Evolutionary conservation across 2,888 invertebrate species (phyloP), one percentile per base, ranked within the genome.

Genomic region (Slavum lentiscoides): DNA sequence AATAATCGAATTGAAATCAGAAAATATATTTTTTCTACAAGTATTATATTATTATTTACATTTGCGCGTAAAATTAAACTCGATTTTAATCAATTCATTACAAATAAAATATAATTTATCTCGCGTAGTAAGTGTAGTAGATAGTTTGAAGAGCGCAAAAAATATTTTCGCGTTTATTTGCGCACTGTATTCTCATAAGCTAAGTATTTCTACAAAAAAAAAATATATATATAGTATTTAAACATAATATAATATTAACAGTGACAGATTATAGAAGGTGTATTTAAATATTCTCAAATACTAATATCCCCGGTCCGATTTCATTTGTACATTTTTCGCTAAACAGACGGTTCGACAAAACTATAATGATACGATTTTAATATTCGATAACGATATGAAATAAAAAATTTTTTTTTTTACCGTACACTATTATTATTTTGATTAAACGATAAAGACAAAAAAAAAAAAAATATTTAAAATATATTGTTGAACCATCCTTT

Each of bases 191-290:
- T 61, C 11, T 74, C 21, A 55, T 15, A 76, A 76, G 75, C 75
- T 49, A 39, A 19, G 58, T 76, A 59, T 68, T 76, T 74, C 23
- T 66, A 74, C 74, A 74, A 74, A 66, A 74, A n/a, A n/a, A n/a
- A n/a, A n/a, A n/a, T n/a, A n/a, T n/a, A n/a, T 39, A 39, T 39
- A 39, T 75, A 75, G 9, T 66, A 58, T 66, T 67, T 59, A 23
- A 17, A 67, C 58, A n/a, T n/a, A n/a, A n/a, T 39, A 74, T 64
- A 55, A 17, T 68, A 49, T 68, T 53, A 69, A 69, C 15, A 80
- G 80, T 80, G 80, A 80, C 23, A 80, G 80, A 72, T 55, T 70
- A 80, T 66, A 72, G 80, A 80, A 80, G 80, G 55, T 43, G 49
- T 66, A 43, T 64, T 53, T 43, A 80, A 58, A 15, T 49, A 49